Base-by-base conservation (phyloP, 2,113 vertebrate species). In the Mirza zaza region DNA sequence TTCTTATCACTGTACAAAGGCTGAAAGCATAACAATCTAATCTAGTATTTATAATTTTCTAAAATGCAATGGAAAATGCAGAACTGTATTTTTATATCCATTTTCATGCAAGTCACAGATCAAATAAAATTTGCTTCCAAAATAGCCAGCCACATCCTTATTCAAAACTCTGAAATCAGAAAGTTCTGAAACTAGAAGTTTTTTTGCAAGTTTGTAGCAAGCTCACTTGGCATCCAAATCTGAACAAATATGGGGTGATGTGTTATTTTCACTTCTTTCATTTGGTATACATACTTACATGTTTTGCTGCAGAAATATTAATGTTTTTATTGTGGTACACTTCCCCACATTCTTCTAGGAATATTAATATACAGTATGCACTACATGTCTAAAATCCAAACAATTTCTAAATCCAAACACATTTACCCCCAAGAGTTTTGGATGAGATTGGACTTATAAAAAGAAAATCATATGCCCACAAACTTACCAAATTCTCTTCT, bases 401-500 rank as follows among this genome's bases (percentile, higher is more conserved):
- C 52, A 27, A 73, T 48, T 86, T 92, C 45, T 97, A 83, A 83
- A 67, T 93, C 27, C n/a, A 77, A 94, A 90, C 42, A 84, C 29
- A 94, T 90, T 48, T 70, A 61, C 84, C 52, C 59, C 14, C 9
- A 82, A 80, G 67, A 76, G 1, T 85, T 95, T 89, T 65, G 91
- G 17, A 9, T 45, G 86, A 73, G 8, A 96, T 0, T 36, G 32
- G n/a, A 80, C 32, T 67, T 93, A 15, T 9, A 93, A 11, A 87
- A 89, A 94, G 21, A 91, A 96, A 59, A 13, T 39, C 65, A 77
- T 67, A 45, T 34, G 50, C 0, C 29, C 50, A 89, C 79, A 96
- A 87, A 98, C 99, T 99, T 98, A 99, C 99, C 99, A 98, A 99
- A 99, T 97, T 99, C 99, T 96, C 99, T 99, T 97, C 99, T 99